Base-by-base conservation (phyloP, 2,113 vertebrate species). In the Perca flavescens region DNA sequence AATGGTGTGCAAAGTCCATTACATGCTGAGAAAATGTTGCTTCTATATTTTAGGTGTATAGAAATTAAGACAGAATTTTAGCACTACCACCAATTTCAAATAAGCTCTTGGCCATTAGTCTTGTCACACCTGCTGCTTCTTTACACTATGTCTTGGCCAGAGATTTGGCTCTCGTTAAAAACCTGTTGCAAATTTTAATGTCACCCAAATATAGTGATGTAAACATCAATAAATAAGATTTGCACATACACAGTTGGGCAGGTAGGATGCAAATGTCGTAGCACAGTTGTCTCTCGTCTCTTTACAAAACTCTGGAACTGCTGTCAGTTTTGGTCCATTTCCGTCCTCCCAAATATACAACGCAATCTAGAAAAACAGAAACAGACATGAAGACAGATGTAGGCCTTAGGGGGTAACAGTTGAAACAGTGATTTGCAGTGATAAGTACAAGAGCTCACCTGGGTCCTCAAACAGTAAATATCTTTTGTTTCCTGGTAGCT, bases 331-430 rank as follows among this genome's bases (percentile, higher is more conserved):
- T 19, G 94, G 95, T n/a, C 96, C 97, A 3, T 90, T 89, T 9
- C 97, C 97, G 61, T 95, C 96, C 77, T 97, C 95, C 96, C 97
- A 98, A 88, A 99, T 96, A 77, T 96, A 98, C 50, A 98, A 91
- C 6, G 97, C 96, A 91, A 98, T 96, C 97, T 98, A 46, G 47
- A 84, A 74, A 70, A 71, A 60, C 15, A 72, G 3, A 58, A 46
- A 78, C 46, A 60, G 15, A 71, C 12, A 60, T 25, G n/a, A 77
- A 22, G 28, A 83, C 4, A 19, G 58, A 75, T 21, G 25, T 10
- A 4, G 17, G 36, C 19, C 14, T 19, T 4, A 14, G 5, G 14
- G 34, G 36, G 21, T 4, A 50, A 57, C 17, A 54, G 66, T 12
- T 63, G 12, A 65, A 77, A 50, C 6, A 17, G 14, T 6, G 11